A percentile compares a stretch with the other conserved stretches of the same genome.
Evolutionary conservation across 2,113 vertebrate genomes (phyloP).

Genomic region (Polypterus bichir): DNA sequence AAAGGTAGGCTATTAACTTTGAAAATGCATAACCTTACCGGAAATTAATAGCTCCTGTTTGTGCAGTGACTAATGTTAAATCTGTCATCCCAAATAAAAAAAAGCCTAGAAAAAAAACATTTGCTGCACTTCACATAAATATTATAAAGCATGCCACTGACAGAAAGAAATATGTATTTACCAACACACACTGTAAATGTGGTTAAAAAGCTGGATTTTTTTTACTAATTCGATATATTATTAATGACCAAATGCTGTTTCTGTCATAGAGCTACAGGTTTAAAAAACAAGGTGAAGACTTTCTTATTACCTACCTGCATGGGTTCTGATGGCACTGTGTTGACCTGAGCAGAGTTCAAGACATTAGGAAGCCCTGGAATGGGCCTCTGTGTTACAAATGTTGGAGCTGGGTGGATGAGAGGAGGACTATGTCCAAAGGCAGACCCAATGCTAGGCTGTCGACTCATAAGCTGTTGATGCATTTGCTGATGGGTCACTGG

Average conservation of each 20-base stretch:
- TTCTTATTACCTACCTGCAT: constrained; percentile 69
- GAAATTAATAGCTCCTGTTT: neutral
- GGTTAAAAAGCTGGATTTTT: constrained; percentile 13
- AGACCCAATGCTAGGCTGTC: constrained; percentile 80
- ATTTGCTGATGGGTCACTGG: constrained; percentile 83
- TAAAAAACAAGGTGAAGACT: constrained; percentile 28
- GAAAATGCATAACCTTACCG: neutral
- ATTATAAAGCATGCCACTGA: constrained; percentile 27
- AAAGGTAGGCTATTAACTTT: constrained; percentile 7
- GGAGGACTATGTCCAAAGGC: constrained; percentile 95
- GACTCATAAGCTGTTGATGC: constrained; percentile 88
- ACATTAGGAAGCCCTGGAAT: constrained; percentile 78
- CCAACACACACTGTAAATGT: constrained; percentile 48
- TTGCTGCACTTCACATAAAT: constrained; percentile 13
- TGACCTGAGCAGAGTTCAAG: constrained; percentile 73
- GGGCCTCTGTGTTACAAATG: constrained; percentile 83
- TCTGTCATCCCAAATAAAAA: constrained; percentile 14
- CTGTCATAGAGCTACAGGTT: constrained; percentile 26
- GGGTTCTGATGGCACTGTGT: constrained; percentile 69
- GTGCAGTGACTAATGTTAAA: constrained; percentile 1
- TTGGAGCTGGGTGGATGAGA: constrained; percentile 85
- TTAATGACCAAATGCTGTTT: constrained; percentile 7
- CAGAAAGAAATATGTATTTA: constrained; percentile 31
- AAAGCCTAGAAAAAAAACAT: constrained; percentile 17
- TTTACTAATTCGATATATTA: too few species aligned